Evolutionary conservation across 1,140 invertebrate genomes (phyloP).

Genomic region (Macrobrachium rosenbergii): DNA sequence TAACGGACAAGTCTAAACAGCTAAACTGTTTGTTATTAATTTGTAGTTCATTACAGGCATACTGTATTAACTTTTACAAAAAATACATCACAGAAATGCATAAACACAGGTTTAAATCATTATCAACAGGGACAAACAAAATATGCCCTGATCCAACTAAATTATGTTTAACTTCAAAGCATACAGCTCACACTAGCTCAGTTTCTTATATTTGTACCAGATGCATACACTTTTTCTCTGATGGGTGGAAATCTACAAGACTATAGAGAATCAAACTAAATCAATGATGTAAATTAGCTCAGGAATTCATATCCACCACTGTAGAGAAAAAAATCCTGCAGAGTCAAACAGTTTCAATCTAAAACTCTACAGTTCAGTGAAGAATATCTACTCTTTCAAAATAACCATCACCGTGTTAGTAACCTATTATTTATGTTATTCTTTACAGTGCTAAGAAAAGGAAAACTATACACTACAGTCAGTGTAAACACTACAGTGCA

Average conservation of each 20-base stretch:
- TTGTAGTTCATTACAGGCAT: too few species aligned
- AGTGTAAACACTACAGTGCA: too few species aligned
- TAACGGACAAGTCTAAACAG: too few species aligned
- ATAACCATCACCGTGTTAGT: constrained; percentile 48
- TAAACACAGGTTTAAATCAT: too few species aligned
- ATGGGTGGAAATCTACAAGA: too few species aligned
- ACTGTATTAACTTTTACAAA: background rate
- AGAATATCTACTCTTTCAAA: background rate
- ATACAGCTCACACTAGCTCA: background rate
- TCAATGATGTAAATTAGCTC: background rate
- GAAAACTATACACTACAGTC: too few species aligned
- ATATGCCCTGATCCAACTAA: too few species aligned
- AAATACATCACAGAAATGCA: too few species aligned
- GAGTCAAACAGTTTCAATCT: constrained; percentile 1
- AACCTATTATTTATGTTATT: constrained; percentile 19
- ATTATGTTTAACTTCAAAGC: background rate
- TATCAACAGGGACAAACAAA: too few species aligned
- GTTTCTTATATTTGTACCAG: background rate
- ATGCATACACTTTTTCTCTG: too few species aligned
- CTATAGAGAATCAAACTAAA: background rate
- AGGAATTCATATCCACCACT: constrained; percentile 43
- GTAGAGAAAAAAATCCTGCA: background rate
- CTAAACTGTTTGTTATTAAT: too few species aligned
- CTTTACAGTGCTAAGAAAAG: background rate
- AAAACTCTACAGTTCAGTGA: constrained; percentile 6